Evolutionary conservation across 2,797 vertebrate species (phyloP), one percentile per base, ranked within the genome.

Genomic region (Squalus acanthias): DNA sequence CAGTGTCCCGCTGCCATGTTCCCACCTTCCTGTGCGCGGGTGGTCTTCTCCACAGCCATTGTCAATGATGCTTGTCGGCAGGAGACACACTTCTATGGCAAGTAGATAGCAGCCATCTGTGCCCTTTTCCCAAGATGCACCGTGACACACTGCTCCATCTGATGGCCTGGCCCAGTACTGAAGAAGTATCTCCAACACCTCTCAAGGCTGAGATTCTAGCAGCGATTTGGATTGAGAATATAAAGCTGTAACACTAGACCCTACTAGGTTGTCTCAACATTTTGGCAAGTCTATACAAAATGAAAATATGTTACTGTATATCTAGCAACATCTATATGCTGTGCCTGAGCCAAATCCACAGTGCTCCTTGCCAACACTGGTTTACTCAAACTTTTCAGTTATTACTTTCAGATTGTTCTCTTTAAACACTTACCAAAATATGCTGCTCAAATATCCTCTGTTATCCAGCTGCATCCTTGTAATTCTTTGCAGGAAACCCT

Each of bases 381-480:
- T 95, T 95, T 95, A 60, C 29, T 76, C 70, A 60, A 91, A 33
- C 50, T 15, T 76, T 76, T 22, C 70, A 53, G 70, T 95, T 76
- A 95, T 95, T 95, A 95, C 94, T 95, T 95, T 95, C 94, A 95
- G 94, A 72, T 76, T 95, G 94, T 10, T 50, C 70, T 76, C 53
- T 76, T 95, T 95, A 33, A 95, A 60, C 24, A n/a, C 70, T 95
- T 95, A 76, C 50, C 39, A 95, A 95, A 95, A 53, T 95, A 95
- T 95, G 70, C 69, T 95, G 70, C 50, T 95, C 57, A 33, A 92
- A 92, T 92, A 92, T 92, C 89, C 60, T 92, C 94, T 95, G 70
- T 76, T 76, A n/a, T 57, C 70, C 94, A 95, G 70, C 69, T 95
- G 70, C 70, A 95, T 74, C 70, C 94, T 57, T 65, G 60, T 65